Percentiles rank a stretch among this genome's conserved stretches.
Evolutionary conservation across 2,888 invertebrate genomes (phyloP).

Genomic region (Apotomis capreana): DNA sequence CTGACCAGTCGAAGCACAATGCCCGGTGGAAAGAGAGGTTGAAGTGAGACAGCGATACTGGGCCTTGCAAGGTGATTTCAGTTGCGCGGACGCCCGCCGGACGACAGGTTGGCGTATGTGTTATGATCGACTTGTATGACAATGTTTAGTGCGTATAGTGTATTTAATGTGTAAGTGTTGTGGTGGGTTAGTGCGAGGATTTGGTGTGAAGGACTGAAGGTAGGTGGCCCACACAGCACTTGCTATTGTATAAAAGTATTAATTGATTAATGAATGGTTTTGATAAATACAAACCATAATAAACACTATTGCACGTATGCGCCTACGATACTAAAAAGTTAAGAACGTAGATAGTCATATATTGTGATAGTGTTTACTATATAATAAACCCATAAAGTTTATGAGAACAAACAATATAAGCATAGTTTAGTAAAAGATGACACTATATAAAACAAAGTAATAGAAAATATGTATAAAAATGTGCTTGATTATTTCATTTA

Average conservation of each 20-base stretch:
- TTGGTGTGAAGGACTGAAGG: slow-evolving; percentile 19
- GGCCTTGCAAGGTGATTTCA: slow-evolving; percentile 84
- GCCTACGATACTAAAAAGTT: no score
- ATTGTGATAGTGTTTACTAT: no score
- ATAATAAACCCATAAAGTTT: no score
- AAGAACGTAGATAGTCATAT: no score
- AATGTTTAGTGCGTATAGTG: slow-evolving; percentile 18
- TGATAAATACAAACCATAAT: not conserved
- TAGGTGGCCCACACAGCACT: slow-evolving; percentile 25
- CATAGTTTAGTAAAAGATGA: no score
- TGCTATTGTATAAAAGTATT: not conserved
- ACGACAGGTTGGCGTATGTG: slow-evolving; percentile 72
- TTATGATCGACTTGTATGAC: slow-evolving; percentile 48
- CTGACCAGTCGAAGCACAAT: slow-evolving; percentile 74
- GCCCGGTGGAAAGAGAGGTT: slow-evolving; percentile 76
- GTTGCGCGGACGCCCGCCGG: slow-evolving; percentile 80
- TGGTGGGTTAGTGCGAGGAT: slow-evolving; percentile 19
- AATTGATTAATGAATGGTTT: not conserved
- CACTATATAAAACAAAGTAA: no score
- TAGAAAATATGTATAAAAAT: no score
- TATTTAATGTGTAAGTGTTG: slow-evolving; percentile 33
- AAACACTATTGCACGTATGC: no score
- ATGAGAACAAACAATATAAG: no score
- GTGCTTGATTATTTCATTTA: no score
- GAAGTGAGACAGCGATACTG: slow-evolving; percentile 73